phyloP scores from a whole-genome alignment of 2,113 vertebrate genomes.

The Cepphus grylle region DNA sequence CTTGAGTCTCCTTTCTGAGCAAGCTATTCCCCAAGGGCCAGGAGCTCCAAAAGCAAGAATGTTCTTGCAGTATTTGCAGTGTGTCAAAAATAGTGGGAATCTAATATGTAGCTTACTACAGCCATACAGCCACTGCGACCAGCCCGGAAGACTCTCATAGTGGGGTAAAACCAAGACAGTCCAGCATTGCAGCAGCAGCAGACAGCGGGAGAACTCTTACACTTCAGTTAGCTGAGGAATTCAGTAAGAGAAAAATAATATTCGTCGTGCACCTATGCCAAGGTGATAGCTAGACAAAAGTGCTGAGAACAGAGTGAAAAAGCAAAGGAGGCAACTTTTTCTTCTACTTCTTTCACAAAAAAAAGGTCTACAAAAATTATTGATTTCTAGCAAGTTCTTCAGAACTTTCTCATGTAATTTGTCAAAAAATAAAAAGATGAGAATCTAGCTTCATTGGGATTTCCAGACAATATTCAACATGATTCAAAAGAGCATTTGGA shows the following conservation, averaged over 20 bases:
- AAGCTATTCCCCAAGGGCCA: neutral
- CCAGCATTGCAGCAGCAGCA: neutral
- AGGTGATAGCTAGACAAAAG: neutral
- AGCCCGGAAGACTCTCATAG: neutral
- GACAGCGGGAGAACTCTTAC: neutral
- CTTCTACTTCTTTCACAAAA: neutral
- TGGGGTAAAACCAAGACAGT: neutral
- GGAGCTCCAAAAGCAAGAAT: neutral
- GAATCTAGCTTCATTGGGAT: neutral
- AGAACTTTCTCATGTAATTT: neutral
- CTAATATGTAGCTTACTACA: neutral
- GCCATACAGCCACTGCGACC: neutral
- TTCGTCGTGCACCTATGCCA: neutral
- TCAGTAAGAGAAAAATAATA: neutral
- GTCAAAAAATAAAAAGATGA: neutral
- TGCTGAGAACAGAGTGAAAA: neutral
- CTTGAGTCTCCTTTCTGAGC: neutral
- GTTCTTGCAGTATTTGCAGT: neutral
- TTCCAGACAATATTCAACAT: neutral
- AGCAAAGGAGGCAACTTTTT: neutral
- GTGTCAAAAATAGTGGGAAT: neutral
- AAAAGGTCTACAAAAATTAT: neutral
- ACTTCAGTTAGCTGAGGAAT: neutral
- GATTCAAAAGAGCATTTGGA: neutral
- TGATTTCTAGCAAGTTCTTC: neutral